Conservation (phyloP, 2,113 vertebrate species). For the Gobio gobio region DNA sequence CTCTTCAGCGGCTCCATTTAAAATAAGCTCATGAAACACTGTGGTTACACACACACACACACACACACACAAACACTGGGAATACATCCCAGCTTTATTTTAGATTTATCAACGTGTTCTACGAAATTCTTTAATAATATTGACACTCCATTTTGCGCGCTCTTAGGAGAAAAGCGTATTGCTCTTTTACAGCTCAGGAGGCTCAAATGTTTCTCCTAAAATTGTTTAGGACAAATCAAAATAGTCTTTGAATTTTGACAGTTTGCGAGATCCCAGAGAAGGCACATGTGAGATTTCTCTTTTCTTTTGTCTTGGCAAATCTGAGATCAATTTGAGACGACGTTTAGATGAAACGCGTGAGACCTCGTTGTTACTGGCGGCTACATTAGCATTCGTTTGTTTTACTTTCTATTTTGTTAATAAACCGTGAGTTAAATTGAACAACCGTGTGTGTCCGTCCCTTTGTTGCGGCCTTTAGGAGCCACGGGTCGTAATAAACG, state of each 20-base stretch:
- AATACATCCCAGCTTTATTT: not conserved
- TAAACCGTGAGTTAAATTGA: no score
- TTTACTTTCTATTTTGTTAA: no score
- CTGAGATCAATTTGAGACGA: no score
- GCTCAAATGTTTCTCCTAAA: not conserved
- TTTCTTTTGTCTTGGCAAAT: not conserved
- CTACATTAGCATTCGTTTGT: no score
- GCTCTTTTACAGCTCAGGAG: not conserved
- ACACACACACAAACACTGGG: constrained; percentile 3
- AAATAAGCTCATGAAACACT: constrained; percentile 56
- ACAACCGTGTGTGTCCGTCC: no score
- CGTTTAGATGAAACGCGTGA: no score
- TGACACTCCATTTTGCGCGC: not conserved
- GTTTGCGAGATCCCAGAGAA: not conserved
- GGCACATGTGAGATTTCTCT: not conserved
- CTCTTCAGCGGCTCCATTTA: constrained; percentile 52
- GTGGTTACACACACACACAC: constrained; percentile 46
- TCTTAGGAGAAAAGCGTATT: not conserved
- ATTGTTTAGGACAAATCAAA: not conserved
- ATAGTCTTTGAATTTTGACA: not conserved
- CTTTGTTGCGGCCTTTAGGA: no score
- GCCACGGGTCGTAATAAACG: no score
- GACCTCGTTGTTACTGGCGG: no score
- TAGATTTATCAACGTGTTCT: constrained; percentile 16
- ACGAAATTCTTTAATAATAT: not conserved